phyloP scores from a whole-genome alignment of 1,140 invertebrate species.

The Mylabris phalerata region DNA sequence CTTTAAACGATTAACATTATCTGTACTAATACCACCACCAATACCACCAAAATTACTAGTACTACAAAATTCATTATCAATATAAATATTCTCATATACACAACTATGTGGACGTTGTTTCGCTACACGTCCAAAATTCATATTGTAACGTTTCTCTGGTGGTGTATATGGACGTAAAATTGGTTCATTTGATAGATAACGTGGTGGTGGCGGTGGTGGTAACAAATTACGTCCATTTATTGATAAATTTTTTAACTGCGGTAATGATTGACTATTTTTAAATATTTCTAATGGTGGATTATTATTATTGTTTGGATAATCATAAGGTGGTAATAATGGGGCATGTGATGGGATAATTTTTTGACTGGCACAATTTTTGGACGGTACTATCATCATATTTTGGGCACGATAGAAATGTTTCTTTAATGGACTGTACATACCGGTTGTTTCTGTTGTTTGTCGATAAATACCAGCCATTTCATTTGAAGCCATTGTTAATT shows the following conservation, averaged over 20 bases:
- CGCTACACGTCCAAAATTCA: constrained; percentile 30
- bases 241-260: constrained; percentile 28
- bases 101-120: constrained; percentile 30
- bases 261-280: constrained; percentile 34
- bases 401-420: constrained; percentile 30
- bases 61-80: constrained; percentile 27
- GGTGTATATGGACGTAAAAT: constrained; percentile 33
- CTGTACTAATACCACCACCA: no score
- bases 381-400: constrained; percentile 30
- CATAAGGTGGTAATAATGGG: constrained; percentile 20
- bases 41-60: background rate
- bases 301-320: constrained; percentile 12
- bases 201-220: constrained; percentile 2
- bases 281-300: constrained; percentile 11
- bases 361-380: constrained; percentile 34
- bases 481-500: constrained; percentile 19
- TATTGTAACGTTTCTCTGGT: constrained; percentile 37
- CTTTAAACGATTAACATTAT: constrained; percentile 11
- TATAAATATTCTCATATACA: constrained; percentile 38
- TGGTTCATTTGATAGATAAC: constrained; percentile 11
- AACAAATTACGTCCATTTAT: background rate
- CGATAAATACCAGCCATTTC: constrained; percentile 38
- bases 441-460: constrained; percentile 38
- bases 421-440: constrained; percentile 39
- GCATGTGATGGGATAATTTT: constrained; percentile 32